Evolutionary conservation across 2,888 invertebrate species (phyloP), one percentile per base, ranked within the genome.

Genomic region (Maniola hyperantus): DNA sequence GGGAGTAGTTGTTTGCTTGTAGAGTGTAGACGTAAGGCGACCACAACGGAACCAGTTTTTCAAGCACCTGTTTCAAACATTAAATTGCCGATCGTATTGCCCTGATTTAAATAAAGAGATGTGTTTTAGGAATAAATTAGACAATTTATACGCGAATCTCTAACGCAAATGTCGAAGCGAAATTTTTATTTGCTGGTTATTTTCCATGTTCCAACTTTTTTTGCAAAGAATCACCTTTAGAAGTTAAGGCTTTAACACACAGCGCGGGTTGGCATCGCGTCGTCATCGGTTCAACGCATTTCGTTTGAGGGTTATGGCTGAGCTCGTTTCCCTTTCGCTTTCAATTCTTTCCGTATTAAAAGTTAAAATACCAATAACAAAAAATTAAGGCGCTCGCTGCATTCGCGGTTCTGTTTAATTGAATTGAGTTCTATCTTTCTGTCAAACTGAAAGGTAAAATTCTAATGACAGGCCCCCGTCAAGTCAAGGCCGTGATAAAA

Each of bases 1-100:
- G 64, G 36, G 66, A 64, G 70, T 67, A 51, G 68, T 72, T 69
- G 69, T 69, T 57, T 67, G 71, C 68, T 65, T 50, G 60, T 64
- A 64, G 2, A 26, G 26, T 26, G 39, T 39, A 39, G 39, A 1
- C 36, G 7, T 7, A 8, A 36, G 63, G 71, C 66, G 69, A 71
- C 57, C 59, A 67, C 65, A 50, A 50, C 34, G 57, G 59, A 77
- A 75, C 76, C 73, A 59, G 75, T 76, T 76, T 69, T 8, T 39
- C 61, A 57, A 72, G 72, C 77, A 77, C 75, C 77, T 77, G 77
- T 73, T 70, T 60, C 61, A 64, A 67, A 61, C 69, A 68, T 66
- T 63, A 54, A 66, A 61, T 11, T 26, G 11, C 60, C 66, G 70
- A 65, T 74, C 70, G 71, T 68, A 64, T 66, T 74, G 73, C 69